Conservation (phyloP, 2,113 vertebrate species). For the Trematocara macrostoma region DNA sequence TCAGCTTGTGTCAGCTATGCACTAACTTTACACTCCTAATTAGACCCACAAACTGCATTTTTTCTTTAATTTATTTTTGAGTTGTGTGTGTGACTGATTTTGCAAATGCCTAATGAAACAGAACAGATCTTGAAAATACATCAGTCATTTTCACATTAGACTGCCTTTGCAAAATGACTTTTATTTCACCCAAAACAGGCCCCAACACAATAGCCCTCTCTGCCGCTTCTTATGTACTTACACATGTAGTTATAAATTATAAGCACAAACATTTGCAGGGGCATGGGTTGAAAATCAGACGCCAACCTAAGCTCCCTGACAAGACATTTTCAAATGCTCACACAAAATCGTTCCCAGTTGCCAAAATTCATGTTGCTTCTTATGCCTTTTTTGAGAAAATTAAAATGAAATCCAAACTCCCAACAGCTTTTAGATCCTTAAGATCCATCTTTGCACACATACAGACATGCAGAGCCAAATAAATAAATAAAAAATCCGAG, state of each 20-base stretch:
- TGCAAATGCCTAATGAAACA: neutral
- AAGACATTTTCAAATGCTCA: neutral
- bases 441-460: neutral
- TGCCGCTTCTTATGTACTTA: neutral
- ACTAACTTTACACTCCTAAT: constrained; percentile 11
- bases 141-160: neutral
- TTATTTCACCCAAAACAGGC: neutral
- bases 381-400: constrained; percentile 25
- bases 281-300: neutral
- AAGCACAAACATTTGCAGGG: neutral
- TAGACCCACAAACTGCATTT: neutral
- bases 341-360: constrained; percentile 8
- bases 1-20: neutral
- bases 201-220: neutral
- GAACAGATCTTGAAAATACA: neutral
- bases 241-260: neutral
- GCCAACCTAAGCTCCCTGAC: neutral
- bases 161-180: neutral
- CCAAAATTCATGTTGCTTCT: constrained; percentile 4
- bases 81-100: neutral
- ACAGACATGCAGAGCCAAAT: neutral
- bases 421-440: neutral
- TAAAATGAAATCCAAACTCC: constrained; percentile 17
- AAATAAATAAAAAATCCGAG: neutral
- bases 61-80: neutral